Conservation (phyloP, 2,797 vertebrate genomes). For the Tiaroga cobitis region DNA sequence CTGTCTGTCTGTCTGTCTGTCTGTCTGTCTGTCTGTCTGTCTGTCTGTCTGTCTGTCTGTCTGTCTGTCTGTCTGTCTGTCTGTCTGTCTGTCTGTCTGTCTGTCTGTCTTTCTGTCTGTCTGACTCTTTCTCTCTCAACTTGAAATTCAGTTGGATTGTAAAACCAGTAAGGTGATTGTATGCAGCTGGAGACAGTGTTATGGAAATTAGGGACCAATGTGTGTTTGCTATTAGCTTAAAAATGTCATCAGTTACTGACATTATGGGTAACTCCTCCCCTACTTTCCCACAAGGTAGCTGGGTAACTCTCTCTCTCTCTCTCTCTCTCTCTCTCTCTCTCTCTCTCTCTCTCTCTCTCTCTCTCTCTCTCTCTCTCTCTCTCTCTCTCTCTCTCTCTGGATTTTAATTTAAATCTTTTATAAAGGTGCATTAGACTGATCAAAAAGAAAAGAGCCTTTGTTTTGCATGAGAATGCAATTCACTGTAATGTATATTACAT, state of each 20-base stretch:
- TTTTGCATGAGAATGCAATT: slow-evolving; percentile 63
- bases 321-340: too few relatives aligned
- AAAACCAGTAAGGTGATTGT: slow-evolving; percentile 40
- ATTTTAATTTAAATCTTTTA: slow-evolving; percentile 67
- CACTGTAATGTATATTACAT: slow-evolving; percentile 61
- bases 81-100: slow-evolving; percentile 1
- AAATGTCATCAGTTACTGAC: slow-evolving; percentile 52
- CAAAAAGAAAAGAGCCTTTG: slow-evolving; percentile 59
- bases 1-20: not conserved
- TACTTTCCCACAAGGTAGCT: slow-evolving; percentile 43
- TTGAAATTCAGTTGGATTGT: slow-evolving; percentile 48
- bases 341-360: slow-evolving; percentile 37
- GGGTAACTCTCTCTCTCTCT: slow-evolving; percentile 47
- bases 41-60: not conserved
- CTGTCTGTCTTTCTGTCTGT: not conserved
- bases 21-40: not conserved
- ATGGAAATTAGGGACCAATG: slow-evolving; percentile 54
- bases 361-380: slow-evolving; percentile 57
- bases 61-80: not conserved
- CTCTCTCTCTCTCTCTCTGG: slow-evolving; percentile 52
- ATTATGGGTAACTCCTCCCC: slow-evolving; percentile 42
- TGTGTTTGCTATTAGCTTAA: slow-evolving; percentile 40
- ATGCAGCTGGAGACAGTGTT: slow-evolving; percentile 48
- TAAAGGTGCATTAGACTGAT: slow-evolving; percentile 65
- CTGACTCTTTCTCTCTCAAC: too few relatives aligned